These are phyloP conservation scores for Geotrypetes seraphini DNA, from an alignment of 2,797 vertebrate species.

Conservation along the genomic window DNA sequence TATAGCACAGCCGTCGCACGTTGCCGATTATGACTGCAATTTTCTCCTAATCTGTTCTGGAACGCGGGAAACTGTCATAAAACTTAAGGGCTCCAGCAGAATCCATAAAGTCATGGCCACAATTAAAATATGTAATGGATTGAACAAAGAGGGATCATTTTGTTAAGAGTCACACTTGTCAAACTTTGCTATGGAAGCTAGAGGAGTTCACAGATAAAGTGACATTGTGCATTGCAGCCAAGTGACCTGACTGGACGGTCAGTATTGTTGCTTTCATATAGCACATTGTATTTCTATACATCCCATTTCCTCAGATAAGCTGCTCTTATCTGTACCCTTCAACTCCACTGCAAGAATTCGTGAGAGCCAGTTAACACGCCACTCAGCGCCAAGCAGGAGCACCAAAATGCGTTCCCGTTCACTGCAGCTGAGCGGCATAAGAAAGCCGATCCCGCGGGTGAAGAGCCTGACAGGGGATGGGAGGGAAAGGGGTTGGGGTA, in stretches of 20 bases:
- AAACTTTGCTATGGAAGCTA: background rate
- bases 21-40: conserved; percentile 66
- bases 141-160: conserved; percentile 20
- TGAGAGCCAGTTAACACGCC: too few species aligned
- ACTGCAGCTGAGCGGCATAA: too few species aligned
- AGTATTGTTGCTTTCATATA: too few species aligned
- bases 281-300: too few species aligned
- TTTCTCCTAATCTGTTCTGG: conserved; percentile 62
- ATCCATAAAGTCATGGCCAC: conserved; percentile 35
- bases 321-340: too few species aligned
- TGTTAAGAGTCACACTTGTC: conserved; percentile 8
- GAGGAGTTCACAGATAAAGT: background rate
- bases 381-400: too few species aligned
- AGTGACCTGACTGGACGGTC: background rate
- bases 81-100: conserved; percentile 36
- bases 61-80: conserved; percentile 48
- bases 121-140: conserved; percentile 32
- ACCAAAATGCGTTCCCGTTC: too few species aligned
- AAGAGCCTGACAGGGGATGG: too few species aligned
- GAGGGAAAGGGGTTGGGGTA: too few species aligned
- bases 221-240: background rate
- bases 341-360: too few species aligned
- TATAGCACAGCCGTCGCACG: conserved; percentile 51
- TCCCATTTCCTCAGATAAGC: too few species aligned
- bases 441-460: too few species aligned